These are phyloP conservation scores for Trematocara marginatum DNA, from an alignment of 2,113 vertebrate species.

Conservation along the genomic window DNA sequence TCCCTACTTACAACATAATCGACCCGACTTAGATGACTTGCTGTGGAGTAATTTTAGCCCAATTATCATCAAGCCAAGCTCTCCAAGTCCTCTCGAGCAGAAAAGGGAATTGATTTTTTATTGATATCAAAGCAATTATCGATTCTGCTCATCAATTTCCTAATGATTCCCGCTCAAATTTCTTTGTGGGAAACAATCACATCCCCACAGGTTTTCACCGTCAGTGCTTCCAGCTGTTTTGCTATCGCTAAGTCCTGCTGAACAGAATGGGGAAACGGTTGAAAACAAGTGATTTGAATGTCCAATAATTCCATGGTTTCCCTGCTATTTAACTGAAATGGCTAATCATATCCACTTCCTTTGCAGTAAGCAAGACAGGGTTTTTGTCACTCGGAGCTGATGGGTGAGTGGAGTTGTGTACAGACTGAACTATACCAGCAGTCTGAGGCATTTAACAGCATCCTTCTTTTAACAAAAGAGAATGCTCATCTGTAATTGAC, in stretches of 20 bases:
- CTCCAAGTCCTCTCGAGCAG: neutral
- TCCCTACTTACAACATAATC: neutral
- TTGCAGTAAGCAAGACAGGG: neutral
- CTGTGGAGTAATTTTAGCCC: conserved; percentile 19
- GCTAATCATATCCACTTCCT: neutral
- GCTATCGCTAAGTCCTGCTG: neutral
- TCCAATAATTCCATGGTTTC: neutral
- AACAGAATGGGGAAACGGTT: neutral
- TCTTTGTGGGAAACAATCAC: neutral
- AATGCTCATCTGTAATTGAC: neutral
- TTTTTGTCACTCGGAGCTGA: neutral
- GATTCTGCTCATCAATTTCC: neutral
- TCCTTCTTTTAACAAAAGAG: neutral
- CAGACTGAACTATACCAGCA: neutral
- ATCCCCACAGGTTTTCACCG: neutral
- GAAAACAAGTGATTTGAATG: neutral
- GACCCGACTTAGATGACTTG: conserved; percentile 1
- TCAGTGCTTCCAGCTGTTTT: neutral
- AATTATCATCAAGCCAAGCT: conserved; percentile 35
- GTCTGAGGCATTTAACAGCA: neutral
- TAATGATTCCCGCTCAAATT: neutral
- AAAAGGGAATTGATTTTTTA: neutral
- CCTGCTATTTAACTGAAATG: neutral
- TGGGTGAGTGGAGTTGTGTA: neutral
- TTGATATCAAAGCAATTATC: neutral